These are phyloP conservation scores for Parotia lawesii DNA, from an alignment of 2,113 vertebrate species.

Conservation along the genomic window DNA sequence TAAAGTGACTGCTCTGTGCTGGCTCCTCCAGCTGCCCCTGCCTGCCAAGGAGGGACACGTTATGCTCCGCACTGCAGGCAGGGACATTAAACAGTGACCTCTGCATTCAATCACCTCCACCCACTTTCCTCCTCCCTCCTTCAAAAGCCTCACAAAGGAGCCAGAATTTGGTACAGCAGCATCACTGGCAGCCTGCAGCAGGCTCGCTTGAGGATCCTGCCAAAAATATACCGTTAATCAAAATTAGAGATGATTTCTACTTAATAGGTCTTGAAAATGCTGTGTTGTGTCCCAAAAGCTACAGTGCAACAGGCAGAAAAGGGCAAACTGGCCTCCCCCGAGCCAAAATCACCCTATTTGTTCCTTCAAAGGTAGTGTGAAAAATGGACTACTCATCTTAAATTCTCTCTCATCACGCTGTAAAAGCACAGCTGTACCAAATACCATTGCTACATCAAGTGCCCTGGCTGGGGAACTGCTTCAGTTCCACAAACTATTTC, in stretches of 20 bases:
- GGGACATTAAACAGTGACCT: background rate
- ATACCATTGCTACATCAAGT: accelerated
- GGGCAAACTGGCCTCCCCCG: background rate
- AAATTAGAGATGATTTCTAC: background rate
- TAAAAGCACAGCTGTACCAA: background rate
- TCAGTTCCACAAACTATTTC: background rate
- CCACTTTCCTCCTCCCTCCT: background rate
- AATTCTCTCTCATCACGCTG: background rate
- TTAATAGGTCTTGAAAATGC: background rate
- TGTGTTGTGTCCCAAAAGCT: background rate
- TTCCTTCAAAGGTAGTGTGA: background rate
- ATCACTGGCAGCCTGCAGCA: background rate
- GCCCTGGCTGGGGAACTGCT: background rate
- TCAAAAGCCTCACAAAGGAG: background rate
- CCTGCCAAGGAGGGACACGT: constrained; percentile 5
- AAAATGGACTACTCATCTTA: background rate
- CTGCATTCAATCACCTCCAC: background rate
- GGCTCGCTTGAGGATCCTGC: background rate
- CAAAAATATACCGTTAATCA: background rate
- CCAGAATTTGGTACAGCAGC: background rate
- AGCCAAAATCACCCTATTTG: background rate
- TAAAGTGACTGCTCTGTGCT: background rate
- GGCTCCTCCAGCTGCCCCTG: background rate
- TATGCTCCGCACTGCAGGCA: background rate
- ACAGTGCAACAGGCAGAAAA: background rate